Percentiles rank a stretch among this genome's conserved stretches.
Conservation (phyloP, 2,797 vertebrate species). For the Characodon lateralis region DNA sequence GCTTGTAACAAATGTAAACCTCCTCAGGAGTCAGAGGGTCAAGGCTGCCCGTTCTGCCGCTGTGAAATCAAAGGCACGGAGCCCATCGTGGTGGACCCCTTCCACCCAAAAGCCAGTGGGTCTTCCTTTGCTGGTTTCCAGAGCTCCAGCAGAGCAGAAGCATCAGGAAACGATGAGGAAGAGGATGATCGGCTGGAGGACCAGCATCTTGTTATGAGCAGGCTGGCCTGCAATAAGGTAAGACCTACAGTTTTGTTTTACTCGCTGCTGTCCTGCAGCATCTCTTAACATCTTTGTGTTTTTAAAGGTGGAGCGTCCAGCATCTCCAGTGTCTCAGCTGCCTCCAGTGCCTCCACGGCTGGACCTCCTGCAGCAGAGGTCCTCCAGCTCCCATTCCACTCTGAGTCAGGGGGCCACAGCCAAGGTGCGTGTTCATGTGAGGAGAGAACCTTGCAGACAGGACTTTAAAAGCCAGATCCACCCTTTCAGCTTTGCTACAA, state of each 20-base stretch:
- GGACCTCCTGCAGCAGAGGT: conserved; percentile 91
- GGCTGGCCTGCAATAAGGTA: conserved; percentile 91
- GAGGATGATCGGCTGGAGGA: conserved; percentile 94
- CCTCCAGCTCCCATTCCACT: conserved; percentile 75
- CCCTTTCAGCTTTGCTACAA: neutral
- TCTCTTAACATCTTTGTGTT: conserved; percentile 1
- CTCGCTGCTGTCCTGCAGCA: neutral
- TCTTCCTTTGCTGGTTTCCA: conserved; percentile 83
- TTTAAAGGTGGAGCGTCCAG: conserved; percentile 90
- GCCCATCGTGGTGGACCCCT: conserved; percentile 96
- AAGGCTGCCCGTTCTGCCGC: conserved; percentile 96
- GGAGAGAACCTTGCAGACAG: neutral
- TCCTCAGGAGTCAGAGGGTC: conserved; percentile 93
- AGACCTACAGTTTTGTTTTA: conserved; percentile 7
- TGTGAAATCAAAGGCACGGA: conserved; percentile 99
- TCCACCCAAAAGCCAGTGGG: conserved; percentile 87
- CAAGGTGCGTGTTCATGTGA: conserved; percentile 79
- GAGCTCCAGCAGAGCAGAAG: conserved; percentile 84
- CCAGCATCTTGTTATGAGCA: conserved; percentile 93
- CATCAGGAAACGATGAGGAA: conserved; percentile 87
- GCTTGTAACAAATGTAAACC: neutral
- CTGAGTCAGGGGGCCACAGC: conserved; percentile 85
- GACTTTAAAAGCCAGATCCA: neutral
- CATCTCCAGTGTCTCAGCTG: conserved; percentile 91
- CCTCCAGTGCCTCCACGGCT: conserved; percentile 94